These are phyloP conservation scores for Micoletzkya japonica DNA, from an alignment of 2,888 invertebrate species.

Conservation along the genomic window DNA sequence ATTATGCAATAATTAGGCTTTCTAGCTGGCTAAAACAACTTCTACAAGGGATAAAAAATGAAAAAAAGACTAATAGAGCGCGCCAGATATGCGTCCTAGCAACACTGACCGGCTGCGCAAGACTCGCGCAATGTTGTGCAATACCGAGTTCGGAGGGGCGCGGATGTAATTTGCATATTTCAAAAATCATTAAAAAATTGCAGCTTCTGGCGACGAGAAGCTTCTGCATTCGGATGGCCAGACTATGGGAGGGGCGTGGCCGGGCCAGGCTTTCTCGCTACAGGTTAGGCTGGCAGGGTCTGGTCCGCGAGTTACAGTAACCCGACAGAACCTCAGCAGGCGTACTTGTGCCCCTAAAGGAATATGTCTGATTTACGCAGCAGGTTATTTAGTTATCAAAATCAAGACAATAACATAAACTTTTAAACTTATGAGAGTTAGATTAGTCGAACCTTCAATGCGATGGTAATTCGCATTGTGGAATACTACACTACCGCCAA, in stretches of 20 bases:
- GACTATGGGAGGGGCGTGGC: slow-evolving; percentile 74
- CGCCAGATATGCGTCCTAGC: neutral
- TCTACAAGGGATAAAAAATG: neutral
- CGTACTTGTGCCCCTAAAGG: neutral
- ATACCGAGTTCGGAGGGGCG: slow-evolving; percentile 4
- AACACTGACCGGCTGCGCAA: slow-evolving; percentile 3
- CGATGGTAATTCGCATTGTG: no score
- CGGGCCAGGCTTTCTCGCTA: slow-evolving; percentile 84
- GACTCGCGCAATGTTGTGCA: slow-evolving; percentile 18
- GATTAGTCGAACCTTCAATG: no score
- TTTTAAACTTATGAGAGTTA: no score
- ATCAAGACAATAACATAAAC: no score
- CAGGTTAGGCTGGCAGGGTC: slow-evolving; percentile 67
- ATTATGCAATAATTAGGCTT: no score
- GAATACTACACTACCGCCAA: no score
- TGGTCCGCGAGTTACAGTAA: neutral
- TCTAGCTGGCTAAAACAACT: neutral
- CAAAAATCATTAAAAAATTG: neutral
- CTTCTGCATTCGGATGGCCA: slow-evolving; percentile 55
- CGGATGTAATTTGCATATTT: neutral
- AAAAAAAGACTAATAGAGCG: neutral
- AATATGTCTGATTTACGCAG: no score
- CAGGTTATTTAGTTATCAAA: no score
- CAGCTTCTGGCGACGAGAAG: slow-evolving; percentile 39
- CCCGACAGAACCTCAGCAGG: neutral